Percentiles rank a stretch among this genome's conserved stretches.
Conservation (phyloP, 2,113 vertebrate species). For the Himantopus leucocephalus region DNA sequence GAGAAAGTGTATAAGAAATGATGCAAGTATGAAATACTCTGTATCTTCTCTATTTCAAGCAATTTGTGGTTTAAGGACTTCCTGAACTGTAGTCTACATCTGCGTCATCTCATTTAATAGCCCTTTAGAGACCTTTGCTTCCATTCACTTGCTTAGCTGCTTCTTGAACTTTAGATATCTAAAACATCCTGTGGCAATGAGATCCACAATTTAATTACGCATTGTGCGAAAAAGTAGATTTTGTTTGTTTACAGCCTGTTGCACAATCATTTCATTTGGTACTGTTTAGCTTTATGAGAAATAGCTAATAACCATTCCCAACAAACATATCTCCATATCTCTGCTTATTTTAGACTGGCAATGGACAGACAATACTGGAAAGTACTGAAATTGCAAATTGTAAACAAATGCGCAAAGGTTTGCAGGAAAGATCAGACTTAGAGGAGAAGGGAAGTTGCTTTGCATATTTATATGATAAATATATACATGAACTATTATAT, state of each 20-base stretch:
- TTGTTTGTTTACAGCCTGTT: constrained; percentile 41
- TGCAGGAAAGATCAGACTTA: not conserved
- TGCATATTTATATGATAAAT: not conserved
- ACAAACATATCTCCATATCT: constrained; percentile 5
- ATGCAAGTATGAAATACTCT: constrained; percentile 36
- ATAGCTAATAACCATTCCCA: not conserved
- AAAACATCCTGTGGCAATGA: constrained; percentile 12
- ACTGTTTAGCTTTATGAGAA: not conserved
- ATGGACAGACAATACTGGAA: not conserved
- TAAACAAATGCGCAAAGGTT: constrained; percentile 1
- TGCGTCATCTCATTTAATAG: constrained; percentile 59
- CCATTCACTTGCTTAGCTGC: constrained; percentile 8
- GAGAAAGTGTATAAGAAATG: constrained; percentile 5
- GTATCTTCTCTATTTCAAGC: constrained; percentile 48
- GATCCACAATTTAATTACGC: constrained; percentile 8
- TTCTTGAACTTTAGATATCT: constrained; percentile 34
- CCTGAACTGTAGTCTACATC: constrained; percentile 37
- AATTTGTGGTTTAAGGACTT: constrained; percentile 64
- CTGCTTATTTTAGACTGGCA: constrained; percentile 22
- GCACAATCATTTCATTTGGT: constrained; percentile 11
- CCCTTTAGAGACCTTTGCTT: constrained; percentile 42
- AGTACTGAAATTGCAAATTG: not conserved
- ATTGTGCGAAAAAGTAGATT: constrained; percentile 32
- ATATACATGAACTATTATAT: not conserved
- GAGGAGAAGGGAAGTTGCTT: not conserved